Base-by-base conservation (phyloP, 2,113 vertebrate species). In the Aphyosemion australe region DNA sequence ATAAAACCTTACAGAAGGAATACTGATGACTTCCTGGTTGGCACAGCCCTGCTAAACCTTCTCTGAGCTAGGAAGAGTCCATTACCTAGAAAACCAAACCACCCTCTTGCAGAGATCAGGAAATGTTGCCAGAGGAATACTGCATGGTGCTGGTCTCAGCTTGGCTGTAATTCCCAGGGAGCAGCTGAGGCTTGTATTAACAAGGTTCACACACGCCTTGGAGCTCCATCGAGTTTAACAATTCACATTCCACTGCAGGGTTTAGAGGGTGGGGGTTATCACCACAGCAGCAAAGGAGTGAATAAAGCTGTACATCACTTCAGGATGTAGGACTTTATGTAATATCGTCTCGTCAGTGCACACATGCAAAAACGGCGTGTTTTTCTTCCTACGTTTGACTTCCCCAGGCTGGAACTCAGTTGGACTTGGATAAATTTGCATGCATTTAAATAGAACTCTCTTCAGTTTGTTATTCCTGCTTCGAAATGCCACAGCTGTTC, bases 241-340 rank as follows among this genome's bases (percentile, higher is more conserved):
- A 74, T 76, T 66, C 60, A 81, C 87, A 90, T 90, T 88, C 88
- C 87, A 52, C 56, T 53, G 78, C 69, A 79, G 64, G 60, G 55
- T 74, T 41, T 21, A 32, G 54, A 72, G 61, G 65, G 78, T 59
- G 69, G 62, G 34, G 34, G 51, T 55, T 66, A 54, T 12, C 32
- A 31, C 21, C 18, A 5, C 34, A 1, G 20, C 10, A 69, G 26
- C 26, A 26, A 26, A 50, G 59, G 48, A 47, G 64, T 45, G 57
- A 74, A 61, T 16, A 42, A 57, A 65, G 69, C 49, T 18, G 46
- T 55, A 41, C 61, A 61, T 71, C 65, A 45, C 49, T 56, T 72
- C 21, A 6, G 62, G 41, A 49, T 63, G 21, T 16, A 52, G 18
- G 21, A 51, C 65, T 61, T 66, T 42, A 48, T 68, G 15, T 41